These are phyloP conservation scores for Epinephelus fuscoguttatus DNA, from an alignment of 2,113 vertebrate genomes.

Conservation along the genomic window DNA sequence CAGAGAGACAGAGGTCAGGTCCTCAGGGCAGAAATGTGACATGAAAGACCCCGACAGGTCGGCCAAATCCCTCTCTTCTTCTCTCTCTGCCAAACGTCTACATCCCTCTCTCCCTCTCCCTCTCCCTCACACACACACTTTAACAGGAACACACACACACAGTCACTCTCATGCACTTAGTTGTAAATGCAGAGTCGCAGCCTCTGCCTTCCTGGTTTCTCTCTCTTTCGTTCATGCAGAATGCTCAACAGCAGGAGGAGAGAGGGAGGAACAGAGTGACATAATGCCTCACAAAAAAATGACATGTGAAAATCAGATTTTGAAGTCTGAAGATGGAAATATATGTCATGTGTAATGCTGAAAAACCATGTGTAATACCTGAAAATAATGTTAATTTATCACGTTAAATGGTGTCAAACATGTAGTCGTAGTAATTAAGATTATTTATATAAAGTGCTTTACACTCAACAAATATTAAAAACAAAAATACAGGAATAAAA, in stretches of 20 bases:
- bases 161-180: slow-evolving; percentile 22
- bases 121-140: slow-evolving; percentile 20
- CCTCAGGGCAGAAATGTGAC: slow-evolving; percentile 65
- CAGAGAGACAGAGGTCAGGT: slow-evolving; percentile 59
- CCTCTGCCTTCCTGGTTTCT: slow-evolving; percentile 17
- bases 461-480: neutral
- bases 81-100: slow-evolving; percentile 46
- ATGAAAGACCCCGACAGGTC: slow-evolving; percentile 65
- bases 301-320: neutral
- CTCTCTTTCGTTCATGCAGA: slow-evolving; percentile 16
- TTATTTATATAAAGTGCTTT: neutral
- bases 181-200: slow-evolving; percentile 28
- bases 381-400: neutral
- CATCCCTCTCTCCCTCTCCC: slow-evolving; percentile 42
- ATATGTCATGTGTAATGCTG: neutral
- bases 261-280: slow-evolving; percentile 14
- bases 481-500: neutral
- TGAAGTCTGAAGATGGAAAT: neutral
- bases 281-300: neutral
- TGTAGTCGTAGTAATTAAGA: neutral
- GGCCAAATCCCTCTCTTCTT: slow-evolving; percentile 38
- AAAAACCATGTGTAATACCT: neutral
- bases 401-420: neutral
- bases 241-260: slow-evolving; percentile 26
- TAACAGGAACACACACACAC: slow-evolving; percentile 9